Evolutionary conservation across 2,113 vertebrate genomes (phyloP), one percentile per base, ranked within the genome.

Genomic region (Melanostigma gelatinosum): DNA sequence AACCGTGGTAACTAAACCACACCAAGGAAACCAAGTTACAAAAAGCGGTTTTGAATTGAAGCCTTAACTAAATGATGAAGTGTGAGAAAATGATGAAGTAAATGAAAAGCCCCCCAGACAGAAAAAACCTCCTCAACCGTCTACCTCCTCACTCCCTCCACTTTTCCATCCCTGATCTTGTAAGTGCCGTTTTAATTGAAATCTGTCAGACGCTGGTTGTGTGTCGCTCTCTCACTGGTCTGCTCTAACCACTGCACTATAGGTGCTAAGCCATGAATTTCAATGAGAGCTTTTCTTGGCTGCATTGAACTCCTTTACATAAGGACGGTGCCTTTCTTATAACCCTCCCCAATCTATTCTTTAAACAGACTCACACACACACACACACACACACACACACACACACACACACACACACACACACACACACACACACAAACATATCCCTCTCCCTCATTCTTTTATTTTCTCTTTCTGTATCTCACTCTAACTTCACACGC

Each of bases 161-260:
- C 75, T 75, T 76, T 85, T 71, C 72, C 79, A 72, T 75, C 88
- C 64, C 48, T 83, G 77, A 77, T 83, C 83, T 90, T 87, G 92
- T 91, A 96, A 96, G 95, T 95, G 93, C 92, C 92, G 93, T 94
- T 96, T 96, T 93, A 96, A 96, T 95, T 96, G 87, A 95, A 96
- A 94, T 94, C 92, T 93, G 91, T 91, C 92, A 84, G 87, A 88
- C 79, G 57, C 78, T 83, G 77, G 87, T 83, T 91, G 83, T 83
- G 88, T 79, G 67, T 90, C 86, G 91, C 85, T 88, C 84, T 92
- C 92, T 72, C 86, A 91, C 92, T 92, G 86, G 46, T 82, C 73
- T 72, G 72, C 82, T 87, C 65, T 71, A 74, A 81, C 79, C 91
- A 85, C 91, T 87, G 84, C 88, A 89, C 91, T 89, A 94, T 93